phyloP scores from a whole-genome alignment of 1,140 invertebrate genomes.

The Megalopta genalis region DNA sequence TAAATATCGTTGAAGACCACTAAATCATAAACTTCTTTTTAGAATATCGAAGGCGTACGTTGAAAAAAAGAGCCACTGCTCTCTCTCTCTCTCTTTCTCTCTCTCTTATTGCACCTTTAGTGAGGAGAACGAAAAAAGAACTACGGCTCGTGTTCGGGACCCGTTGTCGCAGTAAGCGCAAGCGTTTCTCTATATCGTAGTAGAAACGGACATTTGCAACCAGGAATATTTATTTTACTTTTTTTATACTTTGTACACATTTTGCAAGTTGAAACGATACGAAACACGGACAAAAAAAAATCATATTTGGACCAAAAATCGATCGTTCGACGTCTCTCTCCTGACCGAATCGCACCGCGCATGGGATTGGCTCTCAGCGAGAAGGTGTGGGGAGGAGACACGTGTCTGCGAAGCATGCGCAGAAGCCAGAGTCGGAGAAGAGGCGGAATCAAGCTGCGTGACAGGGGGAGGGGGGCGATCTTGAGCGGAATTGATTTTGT shows the following conservation, averaged over 20 bases:
- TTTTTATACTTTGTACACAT: too few species aligned
- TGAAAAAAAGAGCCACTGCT: neutral
- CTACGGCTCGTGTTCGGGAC: neutral
- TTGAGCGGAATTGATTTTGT: neutral
- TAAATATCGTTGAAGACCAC: neutral
- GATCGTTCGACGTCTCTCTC: too few species aligned
- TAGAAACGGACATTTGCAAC: too few species aligned
- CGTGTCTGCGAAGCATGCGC: neutral
- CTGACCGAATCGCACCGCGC: too few species aligned
- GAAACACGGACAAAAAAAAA: too few species aligned
- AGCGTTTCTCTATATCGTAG: neutral
- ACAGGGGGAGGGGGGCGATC: neutral
- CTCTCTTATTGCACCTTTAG: neutral
- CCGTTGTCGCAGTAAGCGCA: neutral
- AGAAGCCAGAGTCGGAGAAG: neutral
- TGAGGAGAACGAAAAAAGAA: neutral
- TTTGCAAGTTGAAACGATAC: too few species aligned
- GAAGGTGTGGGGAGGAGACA: too few species aligned
- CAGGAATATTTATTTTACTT: too few species aligned
- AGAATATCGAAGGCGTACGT: constrained; percentile 10
- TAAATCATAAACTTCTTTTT: constrained; percentile 3
- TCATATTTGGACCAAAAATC: too few species aligned
- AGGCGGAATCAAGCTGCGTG: too few species aligned
- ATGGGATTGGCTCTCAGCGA: too few species aligned
- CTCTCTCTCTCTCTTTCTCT: neutral